These are phyloP conservation scores for Megaceryle alcyon DNA, from an alignment of 2,797 vertebrate genomes.

Conservation along the genomic window DNA sequence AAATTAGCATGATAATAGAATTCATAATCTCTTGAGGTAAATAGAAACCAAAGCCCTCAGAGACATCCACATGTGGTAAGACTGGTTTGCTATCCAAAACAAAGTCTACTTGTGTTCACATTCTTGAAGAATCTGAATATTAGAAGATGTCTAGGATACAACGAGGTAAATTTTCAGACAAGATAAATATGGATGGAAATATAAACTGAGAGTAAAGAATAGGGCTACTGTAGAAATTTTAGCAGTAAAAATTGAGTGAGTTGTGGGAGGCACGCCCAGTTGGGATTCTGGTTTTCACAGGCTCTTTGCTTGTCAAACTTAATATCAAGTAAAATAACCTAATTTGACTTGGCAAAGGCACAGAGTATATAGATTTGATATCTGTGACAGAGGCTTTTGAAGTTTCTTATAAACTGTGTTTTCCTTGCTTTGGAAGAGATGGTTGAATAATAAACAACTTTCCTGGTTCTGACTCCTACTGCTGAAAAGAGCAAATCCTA, in stretches of 20 bases:
- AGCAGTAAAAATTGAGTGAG: constrained; percentile 43
- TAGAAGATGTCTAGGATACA: constrained; percentile 56
- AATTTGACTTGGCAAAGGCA: constrained; percentile 82
- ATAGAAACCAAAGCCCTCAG: constrained; percentile 51
- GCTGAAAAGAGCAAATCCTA: constrained; percentile 17
- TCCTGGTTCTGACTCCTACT: neutral
- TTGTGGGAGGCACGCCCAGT: constrained; percentile 77
- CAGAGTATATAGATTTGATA: constrained; percentile 75
- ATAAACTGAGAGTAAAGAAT: constrained; percentile 67
- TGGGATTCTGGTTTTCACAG: constrained; percentile 82
- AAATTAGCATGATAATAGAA: constrained; percentile 47
- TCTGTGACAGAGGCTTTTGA: constrained; percentile 78
- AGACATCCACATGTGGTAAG: constrained; percentile 4
- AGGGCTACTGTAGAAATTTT: constrained; percentile 75
- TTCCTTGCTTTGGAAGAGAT: constrained; percentile 69
- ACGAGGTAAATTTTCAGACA: constrained; percentile 74
- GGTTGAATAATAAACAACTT: constrained; percentile 79
- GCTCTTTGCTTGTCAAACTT: constrained; percentile 83
- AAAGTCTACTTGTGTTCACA: constrained; percentile 49
- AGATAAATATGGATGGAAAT: constrained; percentile 78
- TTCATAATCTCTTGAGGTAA: constrained; percentile 27
- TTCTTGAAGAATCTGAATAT: constrained; percentile 65
- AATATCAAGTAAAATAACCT: constrained; percentile 83
- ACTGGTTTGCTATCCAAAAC: constrained; percentile 62
- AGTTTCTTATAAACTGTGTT: constrained; percentile 77